Percentiles rank a stretch among this genome's conserved stretches.
phyloP scores from a whole-genome alignment of 2,113 vertebrate genomes.

The Falco punctatus region DNA sequence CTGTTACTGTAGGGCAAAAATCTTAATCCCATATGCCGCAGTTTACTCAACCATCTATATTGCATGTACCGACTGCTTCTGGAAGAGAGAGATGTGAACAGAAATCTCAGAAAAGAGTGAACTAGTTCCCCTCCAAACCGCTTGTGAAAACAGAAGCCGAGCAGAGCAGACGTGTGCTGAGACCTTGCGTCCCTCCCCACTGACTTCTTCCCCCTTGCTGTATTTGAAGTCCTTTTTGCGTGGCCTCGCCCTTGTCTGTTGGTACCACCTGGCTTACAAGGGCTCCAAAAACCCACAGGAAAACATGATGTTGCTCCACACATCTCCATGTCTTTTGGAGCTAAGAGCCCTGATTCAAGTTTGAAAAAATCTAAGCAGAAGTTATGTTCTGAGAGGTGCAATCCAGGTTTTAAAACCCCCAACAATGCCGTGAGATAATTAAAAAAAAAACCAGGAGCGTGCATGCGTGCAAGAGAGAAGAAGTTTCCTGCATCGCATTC shows the following conservation, averaged over 20 bases:
- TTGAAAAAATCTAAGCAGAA: conserved; percentile 27
- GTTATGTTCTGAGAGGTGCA: conserved; percentile 19
- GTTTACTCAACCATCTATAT: neutral
- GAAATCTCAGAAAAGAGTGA: neutral
- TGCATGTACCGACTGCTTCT: neutral
- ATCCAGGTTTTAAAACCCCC: conserved; percentile 17
- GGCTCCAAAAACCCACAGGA: neutral
- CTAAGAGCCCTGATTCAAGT: neutral
- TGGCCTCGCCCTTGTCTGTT: neutral
- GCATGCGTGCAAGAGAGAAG: neutral
- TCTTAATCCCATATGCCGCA: neutral
- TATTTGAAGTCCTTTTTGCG: neutral
- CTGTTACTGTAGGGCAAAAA: neutral
- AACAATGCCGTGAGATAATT: neutral
- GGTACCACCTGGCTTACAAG: neutral
- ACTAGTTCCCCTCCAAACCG: neutral
- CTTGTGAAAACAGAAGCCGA: neutral
- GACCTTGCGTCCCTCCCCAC: neutral
- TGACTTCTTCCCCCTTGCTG: neutral
- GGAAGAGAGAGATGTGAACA: neutral
- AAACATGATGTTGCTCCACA: neutral
- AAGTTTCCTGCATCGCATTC: neutral
- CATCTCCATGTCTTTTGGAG: neutral
- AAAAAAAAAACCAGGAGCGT: neutral
- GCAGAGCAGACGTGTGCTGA: neutral